Conservation (phyloP, 2,888 invertebrate species). For the Apeira syringaria region DNA sequence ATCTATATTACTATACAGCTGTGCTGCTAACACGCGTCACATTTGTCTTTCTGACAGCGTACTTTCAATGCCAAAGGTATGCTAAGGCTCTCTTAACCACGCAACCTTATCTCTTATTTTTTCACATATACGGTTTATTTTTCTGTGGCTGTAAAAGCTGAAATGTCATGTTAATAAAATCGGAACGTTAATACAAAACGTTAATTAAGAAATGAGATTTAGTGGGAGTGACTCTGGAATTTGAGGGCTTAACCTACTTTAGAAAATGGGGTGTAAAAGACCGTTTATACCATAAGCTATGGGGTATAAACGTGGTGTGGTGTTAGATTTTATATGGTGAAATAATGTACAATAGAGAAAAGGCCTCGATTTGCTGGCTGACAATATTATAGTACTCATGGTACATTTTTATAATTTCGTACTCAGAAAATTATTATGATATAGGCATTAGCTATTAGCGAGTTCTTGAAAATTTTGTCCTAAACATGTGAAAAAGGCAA, state of each 20-base stretch:
- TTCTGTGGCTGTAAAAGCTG: neutral
- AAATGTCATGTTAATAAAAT: slow-evolving; percentile 52
- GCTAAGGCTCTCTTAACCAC: slow-evolving; percentile 19
- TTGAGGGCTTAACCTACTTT: slow-evolving; percentile 25
- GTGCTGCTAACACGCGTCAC: slow-evolving; percentile 54
- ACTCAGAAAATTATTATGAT: no score
- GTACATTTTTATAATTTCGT: no score
- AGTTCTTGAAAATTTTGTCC: no score
- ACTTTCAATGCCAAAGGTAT: slow-evolving; percentile 54
- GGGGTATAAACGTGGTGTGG: neutral
- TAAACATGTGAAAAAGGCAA: no score
- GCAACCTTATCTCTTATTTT: slow-evolving; percentile 15
- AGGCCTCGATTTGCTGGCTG: no score
- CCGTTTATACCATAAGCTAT: slow-evolving; percentile 19
- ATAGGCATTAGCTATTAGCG: no score
- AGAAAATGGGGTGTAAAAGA: slow-evolving; percentile 17
- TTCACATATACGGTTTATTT: neutral
- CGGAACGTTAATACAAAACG: slow-evolving; percentile 46
- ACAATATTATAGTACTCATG: no score
- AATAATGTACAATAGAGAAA: no score
- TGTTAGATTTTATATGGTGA: neutral
- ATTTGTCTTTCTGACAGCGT: slow-evolving; percentile 62
- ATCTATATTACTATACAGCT: slow-evolving; percentile 40
- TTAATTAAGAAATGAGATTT: slow-evolving; percentile 59
- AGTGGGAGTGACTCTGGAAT: slow-evolving; percentile 30